Conservation (phyloP, 2,113 vertebrate genomes). For the Chaenogobius annularis region DNA sequence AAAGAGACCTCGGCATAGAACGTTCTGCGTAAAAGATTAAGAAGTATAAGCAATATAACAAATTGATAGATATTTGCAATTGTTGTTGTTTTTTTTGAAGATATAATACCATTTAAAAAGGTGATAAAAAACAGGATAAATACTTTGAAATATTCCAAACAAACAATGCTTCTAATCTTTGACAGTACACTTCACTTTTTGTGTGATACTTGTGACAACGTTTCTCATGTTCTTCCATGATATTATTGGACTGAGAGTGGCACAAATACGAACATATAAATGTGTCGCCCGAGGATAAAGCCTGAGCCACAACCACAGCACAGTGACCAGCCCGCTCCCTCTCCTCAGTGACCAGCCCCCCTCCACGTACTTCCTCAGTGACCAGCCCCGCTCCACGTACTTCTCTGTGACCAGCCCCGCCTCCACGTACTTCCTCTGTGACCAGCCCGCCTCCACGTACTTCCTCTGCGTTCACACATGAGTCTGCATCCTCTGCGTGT, state of each 20-base stretch:
- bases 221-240: no score
- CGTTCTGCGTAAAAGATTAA: no score
- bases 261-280: background rate
- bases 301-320: background rate
- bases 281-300: background rate
- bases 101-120: background rate
- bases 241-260: background rate
- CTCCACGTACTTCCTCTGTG: no score
- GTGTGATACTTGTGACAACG: background rate
- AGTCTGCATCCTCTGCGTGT: conserved; percentile 98
- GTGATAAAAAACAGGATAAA: no score
- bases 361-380: background rate
- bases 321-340: background rate
- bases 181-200: background rate
- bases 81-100: background rate
- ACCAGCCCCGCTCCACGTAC: background rate
- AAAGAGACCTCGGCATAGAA: no score
- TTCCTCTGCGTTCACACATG: conserved; percentile 77
- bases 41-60: no score
- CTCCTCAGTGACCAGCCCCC: no score
- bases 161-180: no score
- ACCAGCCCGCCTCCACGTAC: no score
- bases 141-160: no score
- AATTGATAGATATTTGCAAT: background rate
- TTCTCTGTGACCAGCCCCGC: background rate